Percentiles rank a stretch among this genome's conserved stretches.
Conservation (phyloP, 2,888 invertebrate genomes). For the Microplitis deprimator region DNA sequence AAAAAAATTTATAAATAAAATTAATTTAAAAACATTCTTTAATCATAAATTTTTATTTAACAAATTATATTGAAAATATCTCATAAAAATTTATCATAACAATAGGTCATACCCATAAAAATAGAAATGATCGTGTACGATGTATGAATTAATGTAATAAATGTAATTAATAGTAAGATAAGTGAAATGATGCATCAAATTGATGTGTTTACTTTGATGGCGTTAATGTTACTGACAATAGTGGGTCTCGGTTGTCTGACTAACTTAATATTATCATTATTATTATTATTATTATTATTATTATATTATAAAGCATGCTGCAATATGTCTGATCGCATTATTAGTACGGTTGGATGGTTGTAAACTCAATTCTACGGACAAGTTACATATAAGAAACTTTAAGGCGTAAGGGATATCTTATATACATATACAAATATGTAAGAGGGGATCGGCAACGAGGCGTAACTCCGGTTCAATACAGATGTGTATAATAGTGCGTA, state of each 20-base stretch:
- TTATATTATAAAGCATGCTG: neutral
- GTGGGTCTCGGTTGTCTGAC: constrained; percentile 12
- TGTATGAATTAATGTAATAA: neutral
- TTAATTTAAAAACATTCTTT: too few species aligned
- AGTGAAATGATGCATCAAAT: constrained; percentile 8
- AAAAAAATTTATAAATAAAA: too few species aligned
- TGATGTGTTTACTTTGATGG: neutral
- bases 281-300: neutral
- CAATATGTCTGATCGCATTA: constrained; percentile 22
- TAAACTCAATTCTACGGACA: constrained; percentile 24
- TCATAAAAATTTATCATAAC: too few species aligned
- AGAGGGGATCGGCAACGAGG: constrained; percentile 12
- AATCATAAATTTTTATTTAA: too few species aligned
- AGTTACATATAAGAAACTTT: neutral
- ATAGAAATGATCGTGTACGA: constrained; percentile 17
- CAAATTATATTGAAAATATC: too few species aligned
- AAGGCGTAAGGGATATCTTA: constrained; percentile 3
- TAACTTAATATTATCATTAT: too few species aligned
- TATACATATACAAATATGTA: neutral
- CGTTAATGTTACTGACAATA: constrained; percentile 15
- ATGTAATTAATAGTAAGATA: neutral
- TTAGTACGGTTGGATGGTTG: constrained; percentile 25
- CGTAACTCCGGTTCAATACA: constrained; percentile 23
- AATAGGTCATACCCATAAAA: constrained; percentile 10
- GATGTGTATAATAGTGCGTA: constrained; percentile 27